phyloP scores from a whole-genome alignment of 1,140 invertebrate species.

The Drosophila littoralis region DNA sequence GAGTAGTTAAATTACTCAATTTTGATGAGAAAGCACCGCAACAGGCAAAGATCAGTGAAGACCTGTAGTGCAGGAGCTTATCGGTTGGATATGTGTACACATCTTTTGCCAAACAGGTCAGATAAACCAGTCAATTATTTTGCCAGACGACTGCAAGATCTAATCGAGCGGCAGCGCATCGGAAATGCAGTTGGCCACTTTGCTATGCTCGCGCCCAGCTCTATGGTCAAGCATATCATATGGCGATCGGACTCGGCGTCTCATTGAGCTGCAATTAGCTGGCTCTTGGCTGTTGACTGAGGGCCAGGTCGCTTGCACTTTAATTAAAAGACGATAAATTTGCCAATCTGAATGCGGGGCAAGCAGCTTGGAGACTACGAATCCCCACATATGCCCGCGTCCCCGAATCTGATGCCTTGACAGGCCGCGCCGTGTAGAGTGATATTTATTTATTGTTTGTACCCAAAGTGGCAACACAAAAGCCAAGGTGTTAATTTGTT shows the following conservation, averaged over 20 bases:
- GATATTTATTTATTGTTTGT: constrained; percentile 83
- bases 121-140: constrained; percentile 62
- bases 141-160: constrained; percentile 22
- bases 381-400: not conserved
- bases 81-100: constrained; percentile 49
- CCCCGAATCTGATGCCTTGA: constrained; percentile 41
- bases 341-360: constrained; percentile 67
- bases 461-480: constrained; percentile 82
- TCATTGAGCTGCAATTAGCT: constrained; percentile 66
- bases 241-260: constrained; percentile 23
- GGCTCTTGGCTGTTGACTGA: constrained; percentile 64
- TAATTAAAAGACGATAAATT: constrained; percentile 83
- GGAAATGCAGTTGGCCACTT: constrained; percentile 47
- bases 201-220: constrained; percentile 9
- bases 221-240: constrained; percentile 27
- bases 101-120: constrained; percentile 46
- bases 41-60: constrained; percentile 15
- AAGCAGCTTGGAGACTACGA: constrained; percentile 3
- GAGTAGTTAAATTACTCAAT: constrained; percentile 83
- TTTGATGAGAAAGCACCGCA: constrained; percentile 52
- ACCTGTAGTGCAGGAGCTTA: constrained; percentile 44
- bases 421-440: constrained; percentile 60
- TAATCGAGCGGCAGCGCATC: constrained; percentile 43
- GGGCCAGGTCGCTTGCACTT: constrained; percentile 76
- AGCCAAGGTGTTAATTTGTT: constrained; percentile 83